Evolutionary conservation across 2,888 invertebrate species (phyloP), one percentile per base, ranked within the genome.

Genomic region (Gari tellinella): DNA sequence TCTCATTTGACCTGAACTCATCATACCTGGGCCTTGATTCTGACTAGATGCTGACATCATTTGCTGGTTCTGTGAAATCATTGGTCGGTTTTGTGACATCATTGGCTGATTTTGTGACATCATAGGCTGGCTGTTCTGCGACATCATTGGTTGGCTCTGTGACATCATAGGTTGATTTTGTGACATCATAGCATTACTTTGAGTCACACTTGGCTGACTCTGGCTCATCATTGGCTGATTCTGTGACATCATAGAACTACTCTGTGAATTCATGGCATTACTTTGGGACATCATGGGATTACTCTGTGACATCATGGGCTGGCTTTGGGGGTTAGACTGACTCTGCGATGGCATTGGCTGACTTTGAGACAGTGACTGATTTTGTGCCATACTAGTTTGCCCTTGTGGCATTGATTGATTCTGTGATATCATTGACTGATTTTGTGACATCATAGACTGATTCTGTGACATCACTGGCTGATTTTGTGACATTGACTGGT

Each of bases 91-190:
- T 64, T 69, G 83, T 58, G 84, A 61, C 75, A 84, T 82, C 78
- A 81, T 81, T 21, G 76, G 61, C 84, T 61, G 84, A 76, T 78
- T 82, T 26, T 78, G 77, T 40, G 60, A 57, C 62, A 63, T 63
- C 84, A 84, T 83, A 14, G 82, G 62, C 25, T 76, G 81, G 15
- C 72, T 46, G 26, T 8, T 66, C 26, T 76, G 78, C 46, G 81
- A 67, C 82, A 83, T 69, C 76, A 77, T 77, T 17, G 72, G 58
- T 57, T 72, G 82, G 60, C 82, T 75, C 46, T 81, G 73, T 57
- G 85, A 81, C 81, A 83, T 84, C 80, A 81, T 81, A 7, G 80
- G 74, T 43, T 84, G 84, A 48, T 79, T 67, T 46, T 83, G 85
- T 26, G 82, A 72, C 79, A 81, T 76, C 81, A 83, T 81, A 17